These are phyloP conservation scores for Apus apus DNA, from an alignment of 2,113 vertebrate species.

Conservation along the genomic window DNA sequence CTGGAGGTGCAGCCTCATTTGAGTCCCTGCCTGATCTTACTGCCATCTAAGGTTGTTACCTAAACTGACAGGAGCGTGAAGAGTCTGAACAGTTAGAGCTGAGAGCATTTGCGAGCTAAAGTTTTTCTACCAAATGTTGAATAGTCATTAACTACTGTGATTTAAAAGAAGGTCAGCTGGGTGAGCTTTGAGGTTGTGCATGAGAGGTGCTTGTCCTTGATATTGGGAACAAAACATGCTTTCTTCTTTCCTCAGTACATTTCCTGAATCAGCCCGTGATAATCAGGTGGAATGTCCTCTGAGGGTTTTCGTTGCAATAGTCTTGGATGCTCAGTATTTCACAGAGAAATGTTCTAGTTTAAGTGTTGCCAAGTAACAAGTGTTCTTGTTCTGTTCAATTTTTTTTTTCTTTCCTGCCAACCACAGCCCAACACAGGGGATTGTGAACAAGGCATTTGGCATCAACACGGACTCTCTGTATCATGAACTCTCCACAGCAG, in stretches of 20 bases:
- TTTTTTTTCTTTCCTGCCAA: not conserved
- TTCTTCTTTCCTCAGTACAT: rapidly evolving
- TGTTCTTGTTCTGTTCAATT: not conserved
- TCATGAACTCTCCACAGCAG: slow-evolving; percentile 95
- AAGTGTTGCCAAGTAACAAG: not conserved
- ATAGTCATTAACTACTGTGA: not conserved
- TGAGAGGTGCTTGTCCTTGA: not conserved
- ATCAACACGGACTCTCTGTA: slow-evolving; percentile 99
- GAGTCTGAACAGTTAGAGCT: not conserved
- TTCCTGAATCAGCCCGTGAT: not conserved
- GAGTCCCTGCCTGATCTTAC: not conserved
- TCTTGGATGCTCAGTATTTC: not conserved
- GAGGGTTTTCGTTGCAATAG: not conserved
- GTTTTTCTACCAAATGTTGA: not conserved
- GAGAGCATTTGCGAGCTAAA: not conserved
- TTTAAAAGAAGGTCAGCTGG: not conserved
- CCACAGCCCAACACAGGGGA: slow-evolving; percentile 94
- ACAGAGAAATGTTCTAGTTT: not conserved
- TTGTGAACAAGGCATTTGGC: slow-evolving; percentile 97
- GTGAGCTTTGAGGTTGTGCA: not conserved
- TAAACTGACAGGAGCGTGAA: not conserved
- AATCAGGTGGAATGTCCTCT: not conserved
- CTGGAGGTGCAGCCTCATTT: too few species aligned
- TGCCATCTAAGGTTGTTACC: not conserved
- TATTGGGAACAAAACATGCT: not conserved